Evolutionary conservation across 2,113 vertebrate genomes (phyloP).

Genomic region (Turdus rufiventris): DNA sequence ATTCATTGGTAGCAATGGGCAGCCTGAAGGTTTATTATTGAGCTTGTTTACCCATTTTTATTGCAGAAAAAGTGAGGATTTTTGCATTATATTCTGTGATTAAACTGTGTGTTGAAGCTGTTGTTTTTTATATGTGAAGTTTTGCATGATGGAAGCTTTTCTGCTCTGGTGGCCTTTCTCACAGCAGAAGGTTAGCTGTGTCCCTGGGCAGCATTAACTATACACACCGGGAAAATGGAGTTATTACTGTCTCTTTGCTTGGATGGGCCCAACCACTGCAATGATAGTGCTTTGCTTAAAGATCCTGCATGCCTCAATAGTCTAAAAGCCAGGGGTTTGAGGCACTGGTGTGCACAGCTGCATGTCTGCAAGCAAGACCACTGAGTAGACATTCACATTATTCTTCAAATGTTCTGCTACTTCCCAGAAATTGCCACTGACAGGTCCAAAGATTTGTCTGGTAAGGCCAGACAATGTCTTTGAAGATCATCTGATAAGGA

Average conservation of each 20-base stretch:
- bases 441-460: neutral
- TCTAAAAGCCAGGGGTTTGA: neutral
- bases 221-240: accelerated
- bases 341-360: neutral
- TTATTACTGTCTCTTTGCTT: neutral
- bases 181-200: neutral
- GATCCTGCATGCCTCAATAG: accelerated
- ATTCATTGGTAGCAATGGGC: neutral
- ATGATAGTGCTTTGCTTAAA: neutral
- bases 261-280: neutral
- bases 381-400: neutral
- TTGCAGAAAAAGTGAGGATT: neutral
- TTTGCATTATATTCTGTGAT: accelerated
- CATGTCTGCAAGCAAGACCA: neutral
- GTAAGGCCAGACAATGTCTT: neutral
- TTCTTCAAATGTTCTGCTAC: neutral
- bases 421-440: neutral
- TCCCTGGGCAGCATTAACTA: neutral
- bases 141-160: neutral
- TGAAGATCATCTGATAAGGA: neutral
- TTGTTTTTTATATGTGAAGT: neutral
- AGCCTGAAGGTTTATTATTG: neutral
- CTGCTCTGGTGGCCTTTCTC: neutral
- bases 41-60: neutral
- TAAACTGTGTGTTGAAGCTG: neutral